phyloP scores from a whole-genome alignment of 2,113 vertebrate genomes.

The Sarotherodon lohbergeri region DNA sequence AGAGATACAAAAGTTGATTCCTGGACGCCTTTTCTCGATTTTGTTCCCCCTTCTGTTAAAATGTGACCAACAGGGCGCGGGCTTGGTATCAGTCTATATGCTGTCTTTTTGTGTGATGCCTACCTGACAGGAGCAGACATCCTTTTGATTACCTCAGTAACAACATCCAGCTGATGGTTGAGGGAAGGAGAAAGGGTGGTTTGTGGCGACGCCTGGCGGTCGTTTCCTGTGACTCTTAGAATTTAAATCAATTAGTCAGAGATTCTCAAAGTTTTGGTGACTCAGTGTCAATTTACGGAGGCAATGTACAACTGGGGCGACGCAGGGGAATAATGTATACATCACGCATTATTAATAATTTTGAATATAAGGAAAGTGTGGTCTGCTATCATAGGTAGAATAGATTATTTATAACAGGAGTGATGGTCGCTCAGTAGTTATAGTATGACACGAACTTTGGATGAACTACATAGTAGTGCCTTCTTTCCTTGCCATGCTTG shows the following conservation, averaged over 20 bases:
- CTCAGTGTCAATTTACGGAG: background rate
- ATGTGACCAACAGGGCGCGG: background rate
- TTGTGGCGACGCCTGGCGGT: conserved; percentile 51
- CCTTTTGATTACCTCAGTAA: background rate
- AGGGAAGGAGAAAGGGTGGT: background rate
- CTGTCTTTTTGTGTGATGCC: background rate
- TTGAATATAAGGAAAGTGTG: background rate
- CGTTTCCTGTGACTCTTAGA: background rate
- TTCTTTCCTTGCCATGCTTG: background rate
- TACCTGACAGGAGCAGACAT: background rate
- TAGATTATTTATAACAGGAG: background rate
- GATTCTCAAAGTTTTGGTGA: background rate
- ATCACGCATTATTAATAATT: background rate
- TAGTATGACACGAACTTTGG: background rate
- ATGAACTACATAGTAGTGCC: background rate
- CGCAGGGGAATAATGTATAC: background rate
- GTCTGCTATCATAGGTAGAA: background rate
- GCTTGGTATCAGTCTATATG: background rate
- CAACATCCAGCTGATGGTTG: background rate
- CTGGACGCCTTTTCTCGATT: background rate
- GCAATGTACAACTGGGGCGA: background rate
- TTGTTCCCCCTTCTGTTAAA: background rate
- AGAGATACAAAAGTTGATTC: background rate
- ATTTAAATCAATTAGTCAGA: background rate
- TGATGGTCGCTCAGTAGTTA: background rate